Percentiles rank a stretch among this genome's conserved stretches.
phyloP scores from a whole-genome alignment of 2,113 vertebrate species.

The Hirundichthys speculiger region DNA sequence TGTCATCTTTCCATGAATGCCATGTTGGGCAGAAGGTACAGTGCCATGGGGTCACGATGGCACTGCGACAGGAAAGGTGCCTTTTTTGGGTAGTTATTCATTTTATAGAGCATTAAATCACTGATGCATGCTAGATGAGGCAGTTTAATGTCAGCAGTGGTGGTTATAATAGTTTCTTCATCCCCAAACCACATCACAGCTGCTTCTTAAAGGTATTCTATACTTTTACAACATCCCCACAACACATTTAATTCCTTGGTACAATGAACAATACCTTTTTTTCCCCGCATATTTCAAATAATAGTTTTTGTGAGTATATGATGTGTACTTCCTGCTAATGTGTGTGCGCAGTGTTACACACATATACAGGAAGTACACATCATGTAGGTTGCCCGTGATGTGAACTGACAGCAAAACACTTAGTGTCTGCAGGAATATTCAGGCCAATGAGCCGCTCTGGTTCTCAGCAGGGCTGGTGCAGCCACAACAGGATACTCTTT shows the following conservation, averaged over 20 bases:
- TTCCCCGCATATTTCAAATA: too few species aligned
- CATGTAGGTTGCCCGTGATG: constrained; percentile 61
- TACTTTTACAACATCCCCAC: background rate
- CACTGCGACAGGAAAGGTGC: constrained; percentile 61
- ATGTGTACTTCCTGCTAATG: too few species aligned
- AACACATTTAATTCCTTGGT: constrained; percentile 4
- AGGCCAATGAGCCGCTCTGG: constrained; percentile 66
- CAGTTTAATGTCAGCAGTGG: constrained; percentile 33
- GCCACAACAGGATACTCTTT: constrained; percentile 46
- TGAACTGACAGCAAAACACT: constrained; percentile 75
- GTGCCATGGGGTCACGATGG: constrained; percentile 41
- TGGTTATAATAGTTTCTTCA: constrained; percentile 36
- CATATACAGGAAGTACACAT: constrained; percentile 46
- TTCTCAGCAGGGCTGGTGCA: constrained; percentile 25
- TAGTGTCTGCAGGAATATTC: constrained; percentile 64
- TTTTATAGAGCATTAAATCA: constrained; percentile 49
- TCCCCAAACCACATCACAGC: constrained; percentile 20
- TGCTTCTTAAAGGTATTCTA: constrained; percentile 26
- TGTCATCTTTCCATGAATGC: constrained; percentile 66
- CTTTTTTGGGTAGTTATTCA: constrained; percentile 50
- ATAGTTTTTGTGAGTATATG: too few species aligned
- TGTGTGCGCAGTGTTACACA: background rate
- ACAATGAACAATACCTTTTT: constrained; percentile 9
- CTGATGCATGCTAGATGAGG: constrained; percentile 39
- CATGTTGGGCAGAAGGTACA: constrained; percentile 28